phyloP scores from a whole-genome alignment of 2,888 invertebrate genomes.

The Ectemnius cavifrons region DNA sequence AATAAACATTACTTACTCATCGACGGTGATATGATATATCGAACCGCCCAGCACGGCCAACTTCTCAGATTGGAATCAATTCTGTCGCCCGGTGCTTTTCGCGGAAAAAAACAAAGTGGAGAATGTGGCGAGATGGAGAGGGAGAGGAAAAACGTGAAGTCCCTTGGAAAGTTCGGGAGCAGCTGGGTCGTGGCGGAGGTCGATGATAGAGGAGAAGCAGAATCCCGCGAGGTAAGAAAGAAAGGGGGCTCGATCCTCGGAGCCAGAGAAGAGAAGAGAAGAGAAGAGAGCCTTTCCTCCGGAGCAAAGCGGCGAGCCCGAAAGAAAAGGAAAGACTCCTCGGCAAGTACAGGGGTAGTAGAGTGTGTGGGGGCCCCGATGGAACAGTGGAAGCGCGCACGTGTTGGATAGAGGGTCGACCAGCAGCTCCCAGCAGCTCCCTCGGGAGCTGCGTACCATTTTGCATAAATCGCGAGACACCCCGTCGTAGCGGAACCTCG shows the following conservation, averaged over 20 bases:
- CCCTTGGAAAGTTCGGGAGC: not conserved
- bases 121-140: no score
- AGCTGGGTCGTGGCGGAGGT: conserved; percentile 7
- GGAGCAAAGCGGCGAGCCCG: not conserved
- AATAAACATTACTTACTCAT: not conserved
- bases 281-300: not conserved
- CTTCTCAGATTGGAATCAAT: conserved; percentile 5
- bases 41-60: not conserved
- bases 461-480: conserved; percentile 78
- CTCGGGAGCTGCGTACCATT: conserved; percentile 75
- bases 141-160: not conserved
- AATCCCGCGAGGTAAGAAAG: conserved; percentile 26
- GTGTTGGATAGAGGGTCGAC: conserved; percentile 71
- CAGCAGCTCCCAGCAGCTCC: conserved; percentile 65
- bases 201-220: not conserved
- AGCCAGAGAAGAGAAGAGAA: no score
- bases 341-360: conserved; percentile 13
- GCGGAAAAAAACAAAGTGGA: not conserved
- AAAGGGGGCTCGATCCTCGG: conserved; percentile 2
- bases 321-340: conserved; percentile 2
- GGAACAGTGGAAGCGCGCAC: conserved; percentile 60
- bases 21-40: not conserved
- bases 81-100: not conserved
- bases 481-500: conserved; percentile 71
- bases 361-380: conserved; percentile 20